These are phyloP conservation scores for Linnaemya vulpina DNA, from an alignment of 2,888 invertebrate species.

Conservation along the genomic window DNA sequence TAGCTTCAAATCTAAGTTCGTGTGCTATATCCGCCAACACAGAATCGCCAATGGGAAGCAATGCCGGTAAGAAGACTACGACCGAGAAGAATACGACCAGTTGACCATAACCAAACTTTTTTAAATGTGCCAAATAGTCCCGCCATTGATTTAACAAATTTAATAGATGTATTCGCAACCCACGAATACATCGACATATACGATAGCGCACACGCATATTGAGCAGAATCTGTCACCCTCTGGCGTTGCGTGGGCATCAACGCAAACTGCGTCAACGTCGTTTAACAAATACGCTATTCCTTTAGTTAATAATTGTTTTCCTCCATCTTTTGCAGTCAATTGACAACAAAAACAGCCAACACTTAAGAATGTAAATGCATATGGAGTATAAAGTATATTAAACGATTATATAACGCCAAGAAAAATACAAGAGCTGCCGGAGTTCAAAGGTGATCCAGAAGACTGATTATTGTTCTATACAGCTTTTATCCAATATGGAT, in stretches of 20 bases:
- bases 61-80: too few relatives aligned
- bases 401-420: constrained; percentile 12
- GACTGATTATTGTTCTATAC: constrained; percentile 65
- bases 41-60: too few relatives aligned
- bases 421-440: constrained; percentile 61
- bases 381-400: background rate
- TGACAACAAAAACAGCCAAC: background rate
- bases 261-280: too few relatives aligned
- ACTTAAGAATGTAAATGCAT: background rate
- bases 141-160: constrained; percentile 21
- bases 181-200: constrained; percentile 1
- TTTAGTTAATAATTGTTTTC: background rate
- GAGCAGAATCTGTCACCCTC: background rate
- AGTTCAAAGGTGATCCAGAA: constrained; percentile 57
- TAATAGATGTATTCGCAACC: constrained; percentile 16
- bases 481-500: constrained; percentile 46
- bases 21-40: too few relatives aligned
- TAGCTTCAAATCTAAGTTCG: too few relatives aligned
- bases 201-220: background rate
- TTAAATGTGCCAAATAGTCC: constrained; percentile 23
- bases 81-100: background rate
- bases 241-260: background rate
- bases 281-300: too few relatives aligned
- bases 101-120: constrained; percentile 19
- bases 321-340: background rate